Evolutionary conservation across 2,888 invertebrate species (phyloP).

Genomic region (Dascillus cervinus): DNA sequence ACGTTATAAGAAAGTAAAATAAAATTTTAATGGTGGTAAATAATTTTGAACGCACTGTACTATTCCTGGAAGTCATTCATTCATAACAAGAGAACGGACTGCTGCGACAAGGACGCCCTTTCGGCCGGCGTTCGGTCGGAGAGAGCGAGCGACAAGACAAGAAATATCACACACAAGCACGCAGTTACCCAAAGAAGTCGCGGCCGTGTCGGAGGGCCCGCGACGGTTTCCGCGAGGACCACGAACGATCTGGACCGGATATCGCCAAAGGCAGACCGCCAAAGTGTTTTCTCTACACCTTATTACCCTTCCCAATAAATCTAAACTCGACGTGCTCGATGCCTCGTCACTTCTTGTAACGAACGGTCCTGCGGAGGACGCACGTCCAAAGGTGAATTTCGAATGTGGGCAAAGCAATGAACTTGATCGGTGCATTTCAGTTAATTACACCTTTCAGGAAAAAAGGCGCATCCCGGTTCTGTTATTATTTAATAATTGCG

Average conservation of each 20-base stretch:
- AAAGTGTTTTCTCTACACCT: slow-evolving; percentile 28
- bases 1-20: slow-evolving; percentile 2
- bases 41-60: slow-evolving; percentile 23
- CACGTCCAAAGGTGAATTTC: no score
- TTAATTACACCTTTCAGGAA: no score
- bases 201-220: slow-evolving; percentile 5
- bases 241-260: slow-evolving; percentile 16
- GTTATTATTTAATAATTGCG: no score
- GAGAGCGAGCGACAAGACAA: slow-evolving; percentile 13
- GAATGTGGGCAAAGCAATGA: no score
- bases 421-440: no score
- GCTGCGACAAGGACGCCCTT: slow-evolving; percentile 15
- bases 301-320: slow-evolving; percentile 20
- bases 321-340: slow-evolving; percentile 16
- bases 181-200: slow-evolving; percentile 6
- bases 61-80: slow-evolving; percentile 29
- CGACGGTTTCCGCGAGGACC: slow-evolving; percentile 6
- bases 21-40: slow-evolving; percentile 8
- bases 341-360: slow-evolving; percentile 1
- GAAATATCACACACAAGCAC: slow-evolving; percentile 19
- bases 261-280: slow-evolving; percentile 24
- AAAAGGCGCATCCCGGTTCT: no score
- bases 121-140: slow-evolving; percentile 3
- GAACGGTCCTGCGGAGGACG: background rate
- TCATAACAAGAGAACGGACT: slow-evolving; percentile 25